Evolutionary conservation across 2,797 vertebrate species (phyloP).

Genomic region (Microctenopoma lineatum): DNA sequence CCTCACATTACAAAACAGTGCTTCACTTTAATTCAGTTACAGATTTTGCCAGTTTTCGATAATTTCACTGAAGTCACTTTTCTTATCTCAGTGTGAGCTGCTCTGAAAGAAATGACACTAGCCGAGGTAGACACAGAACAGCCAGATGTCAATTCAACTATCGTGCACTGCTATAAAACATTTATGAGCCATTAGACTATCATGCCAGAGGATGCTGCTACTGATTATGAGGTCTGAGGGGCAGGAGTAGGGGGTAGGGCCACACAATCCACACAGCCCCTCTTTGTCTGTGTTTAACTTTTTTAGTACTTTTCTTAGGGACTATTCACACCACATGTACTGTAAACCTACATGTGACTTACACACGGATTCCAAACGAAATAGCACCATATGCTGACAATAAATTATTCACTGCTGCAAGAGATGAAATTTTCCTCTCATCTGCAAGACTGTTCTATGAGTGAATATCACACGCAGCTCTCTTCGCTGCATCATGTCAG

Average conservation of each 20-base stretch:
- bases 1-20: not conserved
- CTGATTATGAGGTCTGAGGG: slow-evolving; percentile 55
- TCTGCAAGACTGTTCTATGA: slow-evolving; percentile 29
- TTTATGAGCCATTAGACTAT: slow-evolving; percentile 77
- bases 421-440: slow-evolving; percentile 49
- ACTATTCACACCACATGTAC: not conserved
- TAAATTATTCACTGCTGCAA: slow-evolving; percentile 21
- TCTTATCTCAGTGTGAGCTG: slow-evolving; percentile 47
- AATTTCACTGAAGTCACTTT: slow-evolving; percentile 22
- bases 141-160: slow-evolving; percentile 77
- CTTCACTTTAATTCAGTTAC: slow-evolving; percentile 8
- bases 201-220: slow-evolving; percentile 52
- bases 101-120: slow-evolving; percentile 43
- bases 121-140: slow-evolving; percentile 54
- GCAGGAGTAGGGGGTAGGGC: slow-evolving; percentile 4
- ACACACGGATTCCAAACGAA: not conserved
- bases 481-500: slow-evolving; percentile 64
- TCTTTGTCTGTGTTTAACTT: slow-evolving; percentile 29
- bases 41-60: slow-evolving; percentile 9
- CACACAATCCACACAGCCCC: slow-evolving; percentile 7
- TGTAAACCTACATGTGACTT: slow-evolving; percentile 3
- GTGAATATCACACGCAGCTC: slow-evolving; percentile 52
- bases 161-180: slow-evolving; percentile 75
- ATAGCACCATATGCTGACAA: slow-evolving; percentile 6
- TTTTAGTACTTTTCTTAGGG: slow-evolving; percentile 14